Evolutionary conservation across 2,888 invertebrate genomes (phyloP), one percentile per base, ranked within the genome.

Genomic region (Ceraclea dissimilis): DNA sequence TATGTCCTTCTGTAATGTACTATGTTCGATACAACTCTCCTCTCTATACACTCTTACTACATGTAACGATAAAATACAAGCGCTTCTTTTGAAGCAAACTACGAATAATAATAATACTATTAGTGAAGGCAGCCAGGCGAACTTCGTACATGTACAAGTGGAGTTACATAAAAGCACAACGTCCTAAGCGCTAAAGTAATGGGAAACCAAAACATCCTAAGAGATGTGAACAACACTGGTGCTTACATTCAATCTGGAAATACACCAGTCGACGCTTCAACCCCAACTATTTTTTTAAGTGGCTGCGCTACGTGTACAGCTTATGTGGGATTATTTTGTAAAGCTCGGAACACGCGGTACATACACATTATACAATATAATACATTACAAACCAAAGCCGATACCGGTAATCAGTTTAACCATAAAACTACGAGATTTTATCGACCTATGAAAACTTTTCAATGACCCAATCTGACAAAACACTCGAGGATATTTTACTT

Each of bases 21-120:
- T 13, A 21, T 19, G 18, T 19, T 50, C 44, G 43, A 53, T 47
- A 50, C 46, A 34, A 47, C 52, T 39, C 33, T 19, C 49, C 26
- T 26, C 26, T 26, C 26, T 4, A 10, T 26, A 26, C 26, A 10
- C 26, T 26, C 26, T 26, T 39, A 43, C 47, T 43, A 46, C 55
- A 49, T 34, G 54, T 52, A 54, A 48, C 52, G 57, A 60, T 60
- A 57, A 60, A 60, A 57, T 60, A 60, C 49, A 54, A n/a, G 60
- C 57, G 53, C 57, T 60, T 60, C 60, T 60, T 60, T 60, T 60
- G 57, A 60, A 60, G 60, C 57, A 34, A 43, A 44, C 57, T 55
- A 31, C 56, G 52, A 55, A 57, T 57, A 60, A 60, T 56, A 58
- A 60, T 60, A 60, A 57, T 52, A 60, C 4, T 26, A n/a, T n/a